These are phyloP conservation scores for Limonius californicus DNA, from an alignment of 1,140 invertebrate genomes.

Conservation along the genomic window DNA sequence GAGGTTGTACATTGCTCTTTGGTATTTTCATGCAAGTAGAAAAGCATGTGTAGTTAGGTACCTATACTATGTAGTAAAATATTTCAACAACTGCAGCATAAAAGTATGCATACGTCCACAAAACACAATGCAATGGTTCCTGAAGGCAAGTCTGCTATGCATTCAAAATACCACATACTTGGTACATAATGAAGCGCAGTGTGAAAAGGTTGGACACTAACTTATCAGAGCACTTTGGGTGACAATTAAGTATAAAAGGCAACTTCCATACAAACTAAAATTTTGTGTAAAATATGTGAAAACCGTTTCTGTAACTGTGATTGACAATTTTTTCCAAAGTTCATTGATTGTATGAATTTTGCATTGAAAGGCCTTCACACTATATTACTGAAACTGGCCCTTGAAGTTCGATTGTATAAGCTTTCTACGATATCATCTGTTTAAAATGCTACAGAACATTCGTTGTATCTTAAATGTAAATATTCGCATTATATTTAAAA, in stretches of 20 bases:
- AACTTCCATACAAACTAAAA: background rate
- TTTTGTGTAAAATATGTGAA: background rate
- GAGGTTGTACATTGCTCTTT: background rate
- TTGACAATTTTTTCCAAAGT: background rate
- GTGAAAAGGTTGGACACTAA: background rate
- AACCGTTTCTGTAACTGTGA: background rate
- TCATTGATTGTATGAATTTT: background rate
- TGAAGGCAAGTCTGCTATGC: too few relatives aligned
- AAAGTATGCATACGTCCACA: background rate
- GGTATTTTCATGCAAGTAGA: conserved; percentile 7
- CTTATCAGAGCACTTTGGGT: conserved; percentile 5
- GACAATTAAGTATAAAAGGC: conserved; percentile 1
- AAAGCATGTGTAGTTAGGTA: background rate
- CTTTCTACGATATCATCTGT: too few relatives aligned
- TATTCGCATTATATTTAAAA: too few relatives aligned
- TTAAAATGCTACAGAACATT: too few relatives aligned
- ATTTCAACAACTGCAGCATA: background rate
- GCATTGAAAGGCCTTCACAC: too few relatives aligned
- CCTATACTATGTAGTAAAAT: background rate
- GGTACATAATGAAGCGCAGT: background rate
- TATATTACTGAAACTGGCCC: too few relatives aligned
- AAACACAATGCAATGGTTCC: too few relatives aligned
- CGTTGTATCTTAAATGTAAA: too few relatives aligned
- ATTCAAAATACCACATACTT: background rate
- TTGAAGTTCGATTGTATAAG: too few relatives aligned